A percentile compares a stretch with the other conserved stretches of the same genome.
These are phyloP conservation scores for Tamias sibiricus DNA, from an alignment of 2,113 vertebrate genomes.

Conservation along the genomic window DNA sequence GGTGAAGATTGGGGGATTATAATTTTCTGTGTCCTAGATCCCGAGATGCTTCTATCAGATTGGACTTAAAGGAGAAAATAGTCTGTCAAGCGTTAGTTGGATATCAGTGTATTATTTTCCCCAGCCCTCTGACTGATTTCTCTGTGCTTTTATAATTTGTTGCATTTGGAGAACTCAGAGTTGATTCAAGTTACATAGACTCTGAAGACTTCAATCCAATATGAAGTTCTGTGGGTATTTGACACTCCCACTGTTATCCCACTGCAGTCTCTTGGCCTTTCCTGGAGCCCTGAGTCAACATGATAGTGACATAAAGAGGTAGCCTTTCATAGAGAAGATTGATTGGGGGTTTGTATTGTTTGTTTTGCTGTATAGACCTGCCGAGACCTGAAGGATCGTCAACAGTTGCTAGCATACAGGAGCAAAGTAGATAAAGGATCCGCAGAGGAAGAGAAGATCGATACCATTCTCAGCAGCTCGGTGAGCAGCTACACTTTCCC, in stretches of 20 bases:
- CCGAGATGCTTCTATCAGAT: background rate
- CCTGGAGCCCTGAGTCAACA: background rate
- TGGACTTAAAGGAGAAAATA: background rate
- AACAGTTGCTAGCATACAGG: constrained; percentile 92
- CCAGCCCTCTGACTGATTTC: background rate
- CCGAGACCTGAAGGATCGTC: constrained; percentile 95
- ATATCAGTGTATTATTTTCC: background rate
- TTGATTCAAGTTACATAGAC: background rate
- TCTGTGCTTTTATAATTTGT: background rate
- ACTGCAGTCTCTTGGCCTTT: background rate
- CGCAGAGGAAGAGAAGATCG: constrained; percentile 92
- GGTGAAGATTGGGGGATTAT: background rate
- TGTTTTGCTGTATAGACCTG: constrained; percentile 89
- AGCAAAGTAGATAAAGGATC: constrained; percentile 93
- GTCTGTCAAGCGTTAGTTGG: background rate
- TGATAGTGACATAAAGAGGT: background rate
- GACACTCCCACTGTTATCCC: background rate
- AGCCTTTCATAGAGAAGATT: background rate
- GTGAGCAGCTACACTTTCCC: constrained; percentile 80
- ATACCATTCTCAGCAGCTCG: constrained; percentile 90
- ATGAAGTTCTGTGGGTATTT: background rate
- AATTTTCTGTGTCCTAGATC: background rate
- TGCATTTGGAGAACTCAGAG: background rate
- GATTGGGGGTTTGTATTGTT: background rate
- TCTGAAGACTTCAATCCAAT: background rate